Base-by-base conservation (phyloP, 2,888 invertebrate species). In the Belgica antarctica region DNA sequence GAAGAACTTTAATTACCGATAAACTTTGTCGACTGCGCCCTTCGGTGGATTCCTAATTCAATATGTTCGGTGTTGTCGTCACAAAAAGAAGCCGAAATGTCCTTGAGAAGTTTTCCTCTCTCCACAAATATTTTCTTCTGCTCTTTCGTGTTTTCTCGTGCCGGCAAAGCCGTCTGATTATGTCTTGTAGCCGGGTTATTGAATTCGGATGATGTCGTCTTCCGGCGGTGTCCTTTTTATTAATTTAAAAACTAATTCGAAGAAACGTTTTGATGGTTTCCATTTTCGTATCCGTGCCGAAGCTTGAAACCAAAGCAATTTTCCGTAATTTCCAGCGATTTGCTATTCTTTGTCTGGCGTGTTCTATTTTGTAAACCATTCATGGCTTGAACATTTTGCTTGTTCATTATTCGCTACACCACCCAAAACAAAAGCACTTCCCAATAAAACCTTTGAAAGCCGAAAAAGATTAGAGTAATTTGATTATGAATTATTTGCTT, bases 401-500 rank as follows among this genome's bases (percentile, higher is more conserved):
- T n/a, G 12, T 41, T 41, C 41, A 41, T 41, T 41, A 41, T 41
- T 12, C 41, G 12, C 41, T 15, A 41, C 41, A 41, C 3, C 12
- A 15, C 22, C 19, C n/a, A n/a, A n/a, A n/a, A n/a, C n/a, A n/a
- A n/a, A 52, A 22, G 8, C 52, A 17, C 22, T 52, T 52, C 22
- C 52, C 3, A n/a, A 52, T 52, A 3, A 22, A 52, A 22, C 8
- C 22, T 52, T 52, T 10, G 52, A 52, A 17, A 3, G 52, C 7
- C n/a, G n/a, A n/a, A n/a, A 22, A 52, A 52, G 17, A 52, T 52
- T 52, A 52, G 17, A 52, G 12, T 52, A 52, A 52, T 52, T 52
- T 52, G 19, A 52, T 52, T 52, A 52, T 52, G 22, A 52, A 52
- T 52, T 52, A 52, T 52, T 52, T 52, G 22, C 12, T 52, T 52